Evolutionary conservation across 2,113 vertebrate genomes (phyloP), one percentile per base, ranked within the genome.

Genomic region (Takifugu bimaculatus): DNA sequence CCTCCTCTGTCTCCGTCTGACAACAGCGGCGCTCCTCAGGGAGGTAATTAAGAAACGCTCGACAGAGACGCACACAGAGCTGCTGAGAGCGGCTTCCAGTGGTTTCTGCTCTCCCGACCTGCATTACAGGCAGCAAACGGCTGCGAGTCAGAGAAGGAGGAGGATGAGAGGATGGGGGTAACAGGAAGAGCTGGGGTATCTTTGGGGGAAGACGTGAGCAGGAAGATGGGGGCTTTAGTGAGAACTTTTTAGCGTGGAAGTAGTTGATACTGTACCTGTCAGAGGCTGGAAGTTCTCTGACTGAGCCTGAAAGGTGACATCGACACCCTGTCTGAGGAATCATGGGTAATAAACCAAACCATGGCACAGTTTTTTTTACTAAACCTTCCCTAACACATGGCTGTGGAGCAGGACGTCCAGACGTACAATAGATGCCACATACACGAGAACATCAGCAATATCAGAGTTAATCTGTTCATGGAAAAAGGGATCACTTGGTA

Each of bases 31-130:
- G 61, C 73, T 91, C 89, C 91, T 89, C 77, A 75, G 89, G 89
- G 90, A 91, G 80, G 84, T 87, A 91, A 92, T 91, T 92, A 92
- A 83, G 74, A 80, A 88, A 87, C 91, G 78, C 70, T 86, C 82
- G 78, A 85, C 85, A 81, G 84, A 88, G 78, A 87, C 80, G 79
- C 78, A 79, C 78, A 77, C 67, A 79, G 82, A 84, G 79, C 83
- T 81, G 78, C 78, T 77, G 68, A 85, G 88, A 86, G 84, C 80
- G 87, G 85, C 72, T 75, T 74, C 68, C 78, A 57, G 73, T 78
- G 65, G 67, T 60, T 70, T 77, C 72, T 71, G 57, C 69, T 79
- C 53, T 73, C 26, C 48, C 69, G 60, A 10, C 52, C 56, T 72
- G 63, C 53, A 74, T 81, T 72, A 75, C 75, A 86, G 83, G 83